Evolutionary conservation across 1,140 invertebrate species (phyloP).

Genomic region (Diploscapter pachys): DNA sequence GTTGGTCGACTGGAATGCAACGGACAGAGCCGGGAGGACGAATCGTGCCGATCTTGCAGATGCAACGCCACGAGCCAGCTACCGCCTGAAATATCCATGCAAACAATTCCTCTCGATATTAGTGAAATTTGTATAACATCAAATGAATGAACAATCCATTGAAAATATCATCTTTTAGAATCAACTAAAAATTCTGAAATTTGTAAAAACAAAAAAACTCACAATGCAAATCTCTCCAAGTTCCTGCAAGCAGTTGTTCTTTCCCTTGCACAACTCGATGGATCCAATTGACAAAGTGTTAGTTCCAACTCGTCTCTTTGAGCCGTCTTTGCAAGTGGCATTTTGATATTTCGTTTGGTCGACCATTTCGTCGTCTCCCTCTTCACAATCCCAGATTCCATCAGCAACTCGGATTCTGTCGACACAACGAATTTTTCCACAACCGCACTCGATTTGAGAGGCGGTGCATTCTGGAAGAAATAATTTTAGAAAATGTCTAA

Average conservation of each 20-base stretch:
- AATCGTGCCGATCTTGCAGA: slow-evolving; percentile 43
- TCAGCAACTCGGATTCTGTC: slow-evolving; percentile 33
- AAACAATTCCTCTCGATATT: no score
- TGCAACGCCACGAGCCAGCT: slow-evolving; percentile 38
- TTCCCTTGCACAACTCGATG: slow-evolving; percentile 28
- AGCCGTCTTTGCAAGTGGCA: slow-evolving; percentile 34
- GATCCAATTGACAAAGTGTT: slow-evolving; percentile 8
- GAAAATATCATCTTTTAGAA: no score
- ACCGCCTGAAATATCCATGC: slow-evolving; percentile 27
- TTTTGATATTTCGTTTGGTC: slow-evolving; percentile 25
- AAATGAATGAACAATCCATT: no score
- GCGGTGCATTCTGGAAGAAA: slow-evolving; percentile 37
- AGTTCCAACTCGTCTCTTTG: slow-evolving; percentile 22
- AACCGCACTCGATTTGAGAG: slow-evolving; percentile 50
- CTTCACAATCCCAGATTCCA: slow-evolving; percentile 42
- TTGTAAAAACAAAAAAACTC: slow-evolving; percentile 14
- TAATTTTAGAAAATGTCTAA: not conserved
- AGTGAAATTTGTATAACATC: no score
- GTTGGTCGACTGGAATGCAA: slow-evolving; percentile 33
- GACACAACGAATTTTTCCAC: slow-evolving; percentile 50
- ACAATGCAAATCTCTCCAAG: slow-evolving; percentile 56
- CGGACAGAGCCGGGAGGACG: slow-evolving; percentile 25
- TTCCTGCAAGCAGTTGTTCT: slow-evolving; percentile 35
- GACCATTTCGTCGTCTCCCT: slow-evolving; percentile 52
- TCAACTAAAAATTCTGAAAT: not conserved